Evolutionary conservation across 2,797 vertebrate genomes (phyloP).

Genomic region (Botia kubotai): DNA sequence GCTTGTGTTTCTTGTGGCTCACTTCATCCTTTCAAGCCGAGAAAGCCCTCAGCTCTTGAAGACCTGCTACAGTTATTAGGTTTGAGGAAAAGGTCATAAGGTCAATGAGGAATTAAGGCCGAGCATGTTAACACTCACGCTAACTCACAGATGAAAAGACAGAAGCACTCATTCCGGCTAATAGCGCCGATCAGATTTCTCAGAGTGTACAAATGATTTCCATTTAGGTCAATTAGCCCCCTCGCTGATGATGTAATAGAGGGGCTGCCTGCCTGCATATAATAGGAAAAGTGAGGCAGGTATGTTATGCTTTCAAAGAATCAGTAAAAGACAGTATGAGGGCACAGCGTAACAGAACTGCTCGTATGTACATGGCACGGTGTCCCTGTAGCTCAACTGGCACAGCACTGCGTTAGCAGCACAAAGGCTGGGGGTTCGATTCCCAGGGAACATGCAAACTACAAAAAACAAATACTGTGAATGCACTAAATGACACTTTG

Average conservation of each 20-base stretch:
- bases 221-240: constrained; percentile 79
- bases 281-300: constrained; percentile 21
- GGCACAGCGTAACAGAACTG: neutral
- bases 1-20: constrained; percentile 81
- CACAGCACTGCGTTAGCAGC: no score
- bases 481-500: no score
- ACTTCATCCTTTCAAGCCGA: constrained; percentile 76
- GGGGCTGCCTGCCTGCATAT: constrained; percentile 54
- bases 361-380: neutral
- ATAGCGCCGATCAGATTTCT: constrained; percentile 75
- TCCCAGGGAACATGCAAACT: no score
- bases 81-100: constrained; percentile 74
- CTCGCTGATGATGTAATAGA: constrained; percentile 71
- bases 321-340: neutral
- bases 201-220: constrained; percentile 77
- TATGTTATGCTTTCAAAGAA: neutral
- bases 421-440: no score
- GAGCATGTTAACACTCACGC: constrained; percentile 79
- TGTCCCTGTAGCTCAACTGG: no score
- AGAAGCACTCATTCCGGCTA: constrained; percentile 68
- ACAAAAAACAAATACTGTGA: no score
- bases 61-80: constrained; percentile 69
- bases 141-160: constrained; percentile 71
- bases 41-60: constrained; percentile 66
- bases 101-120: constrained; percentile 85